Conservation (phyloP, 2,888 invertebrate genomes). For the Aethes cnicana region DNA sequence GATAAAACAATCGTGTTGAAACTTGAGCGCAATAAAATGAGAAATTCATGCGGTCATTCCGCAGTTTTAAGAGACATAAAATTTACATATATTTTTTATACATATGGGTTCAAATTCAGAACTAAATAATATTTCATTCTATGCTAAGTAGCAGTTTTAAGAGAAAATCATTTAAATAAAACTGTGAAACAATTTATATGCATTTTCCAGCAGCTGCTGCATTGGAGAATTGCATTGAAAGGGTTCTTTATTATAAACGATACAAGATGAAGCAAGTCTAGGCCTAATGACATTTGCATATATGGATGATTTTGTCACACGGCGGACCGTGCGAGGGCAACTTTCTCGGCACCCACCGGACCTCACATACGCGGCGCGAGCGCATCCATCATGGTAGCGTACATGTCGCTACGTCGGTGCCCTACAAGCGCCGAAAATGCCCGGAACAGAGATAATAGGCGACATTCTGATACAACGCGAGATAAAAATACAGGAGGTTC, state of each 20-base stretch:
- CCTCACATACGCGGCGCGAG: constrained; percentile 59
- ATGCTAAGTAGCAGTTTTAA: no score
- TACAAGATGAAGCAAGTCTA: no score
- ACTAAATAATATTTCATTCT: constrained; percentile 40
- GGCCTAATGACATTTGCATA: constrained; percentile 13
- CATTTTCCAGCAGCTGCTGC: no score
- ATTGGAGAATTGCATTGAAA: no score
- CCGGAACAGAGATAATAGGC: constrained; percentile 76
- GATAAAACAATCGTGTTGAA: constrained; percentile 35
- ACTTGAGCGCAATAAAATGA: constrained; percentile 53
- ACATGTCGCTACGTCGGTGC: constrained; percentile 65
- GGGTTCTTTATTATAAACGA: no score
- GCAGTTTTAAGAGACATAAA: constrained; percentile 54
- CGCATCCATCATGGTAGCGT: constrained; percentile 79
- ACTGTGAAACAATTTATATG: no score
- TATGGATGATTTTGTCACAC: constrained; percentile 17
- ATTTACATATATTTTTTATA: constrained; percentile 49
- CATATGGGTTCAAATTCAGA: constrained; percentile 59
- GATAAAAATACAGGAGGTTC: constrained; percentile 73
- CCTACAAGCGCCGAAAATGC: constrained; percentile 75
- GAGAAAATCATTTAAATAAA: no score
- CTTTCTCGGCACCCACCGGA: constrained; percentile 46
- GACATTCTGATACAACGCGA: constrained; percentile 77
- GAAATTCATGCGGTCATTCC: constrained; percentile 60
- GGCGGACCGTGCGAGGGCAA: constrained; percentile 21